Percentiles rank a stretch among this genome's conserved stretches.
These are phyloP conservation scores for Trypoxylus dichotomus DNA, from an alignment of 1,140 invertebrate genomes.

Conservation along the genomic window DNA sequence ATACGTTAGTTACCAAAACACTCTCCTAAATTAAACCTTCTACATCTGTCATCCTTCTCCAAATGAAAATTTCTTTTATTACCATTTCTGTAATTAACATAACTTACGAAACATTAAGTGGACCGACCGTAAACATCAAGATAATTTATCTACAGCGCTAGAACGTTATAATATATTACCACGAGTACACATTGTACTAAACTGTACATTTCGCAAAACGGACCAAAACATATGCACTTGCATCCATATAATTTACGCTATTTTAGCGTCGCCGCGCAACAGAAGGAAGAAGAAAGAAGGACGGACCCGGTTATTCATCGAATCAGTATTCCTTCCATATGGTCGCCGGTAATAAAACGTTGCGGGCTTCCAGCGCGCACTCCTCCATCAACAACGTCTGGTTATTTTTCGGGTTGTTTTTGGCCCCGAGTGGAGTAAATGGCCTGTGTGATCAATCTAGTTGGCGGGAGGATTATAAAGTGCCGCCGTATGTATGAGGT, in stretches of 20 bases:
- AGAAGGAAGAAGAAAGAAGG: neutral
- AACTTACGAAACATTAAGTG: too few relatives aligned
- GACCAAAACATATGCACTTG: too few relatives aligned
- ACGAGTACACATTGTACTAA: too few relatives aligned
- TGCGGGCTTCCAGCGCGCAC: conserved; percentile 5
- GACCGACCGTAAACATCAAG: too few relatives aligned
- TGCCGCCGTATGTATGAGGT: conserved; percentile 44
- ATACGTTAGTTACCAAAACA: too few relatives aligned
- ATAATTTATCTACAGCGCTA: too few relatives aligned
- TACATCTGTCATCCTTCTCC: too few relatives aligned
- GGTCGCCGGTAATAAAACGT: conserved; percentile 45
- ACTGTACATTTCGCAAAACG: too few relatives aligned
- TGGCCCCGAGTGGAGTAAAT: conserved; percentile 41
- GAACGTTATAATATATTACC: too few relatives aligned
- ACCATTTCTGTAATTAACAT: too few relatives aligned
- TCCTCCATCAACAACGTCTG: conserved; percentile 45
- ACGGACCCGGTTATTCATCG: conserved; percentile 1
- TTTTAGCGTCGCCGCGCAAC: conserved; percentile 1
- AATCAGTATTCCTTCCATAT: conserved; percentile 48
- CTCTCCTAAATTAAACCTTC: too few relatives aligned
- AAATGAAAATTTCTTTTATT: too few relatives aligned
- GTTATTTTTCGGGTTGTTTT: conserved; percentile 48
- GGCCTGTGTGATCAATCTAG: conserved; percentile 45
- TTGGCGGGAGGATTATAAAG: conserved; percentile 44
- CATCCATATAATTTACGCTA: neutral